Percentiles rank a stretch among this genome's conserved stretches.
These are phyloP conservation scores for Plusia festucae DNA, from an alignment of 2,888 invertebrate species.

Conservation along the genomic window DNA sequence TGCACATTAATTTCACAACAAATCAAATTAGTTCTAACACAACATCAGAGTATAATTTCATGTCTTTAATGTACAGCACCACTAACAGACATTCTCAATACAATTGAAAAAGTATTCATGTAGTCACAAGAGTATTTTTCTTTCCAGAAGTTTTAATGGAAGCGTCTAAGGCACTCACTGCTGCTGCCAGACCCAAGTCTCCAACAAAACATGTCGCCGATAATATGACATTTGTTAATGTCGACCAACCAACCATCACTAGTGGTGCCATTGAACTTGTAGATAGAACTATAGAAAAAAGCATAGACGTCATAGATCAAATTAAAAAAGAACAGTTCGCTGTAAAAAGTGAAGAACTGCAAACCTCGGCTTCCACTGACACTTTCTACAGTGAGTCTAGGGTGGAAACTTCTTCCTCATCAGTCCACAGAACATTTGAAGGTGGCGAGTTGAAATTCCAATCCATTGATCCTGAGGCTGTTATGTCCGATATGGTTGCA, in stretches of 20 bases:
- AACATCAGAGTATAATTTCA: constrained; percentile 23
- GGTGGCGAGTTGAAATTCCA: constrained; percentile 80
- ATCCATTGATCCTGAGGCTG: constrained; percentile 78
- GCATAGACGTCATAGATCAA: constrained; percentile 81
- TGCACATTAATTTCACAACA: constrained; percentile 35
- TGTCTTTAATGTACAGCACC: constrained; percentile 50
- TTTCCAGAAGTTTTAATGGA: constrained; percentile 82
- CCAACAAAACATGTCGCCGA: constrained; percentile 85
- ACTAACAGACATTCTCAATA: neutral
- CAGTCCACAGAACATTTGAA: constrained; percentile 80
- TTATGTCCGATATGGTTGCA: constrained; percentile 83
- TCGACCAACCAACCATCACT: constrained; percentile 87
- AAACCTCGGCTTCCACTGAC: constrained; percentile 78
- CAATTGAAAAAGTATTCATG: constrained; percentile 3
- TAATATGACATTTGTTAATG: constrained; percentile 84
- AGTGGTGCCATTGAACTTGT: constrained; percentile 89
- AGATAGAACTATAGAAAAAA: constrained; percentile 85
- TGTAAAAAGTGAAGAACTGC: constrained; percentile 82
- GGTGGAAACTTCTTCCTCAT: constrained; percentile 84
- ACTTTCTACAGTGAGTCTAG: constrained; percentile 82
- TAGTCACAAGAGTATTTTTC: constrained; percentile 35
- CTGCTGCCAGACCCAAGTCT: constrained; percentile 83
- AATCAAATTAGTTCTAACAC: constrained; percentile 12
- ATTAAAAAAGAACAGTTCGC: constrained; percentile 83
- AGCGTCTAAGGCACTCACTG: constrained; percentile 77